A percentile compares a stretch with the other conserved stretches of the same genome.
Conservation (phyloP, 2,113 vertebrate species). For the Leucopternis melanops region DNA sequence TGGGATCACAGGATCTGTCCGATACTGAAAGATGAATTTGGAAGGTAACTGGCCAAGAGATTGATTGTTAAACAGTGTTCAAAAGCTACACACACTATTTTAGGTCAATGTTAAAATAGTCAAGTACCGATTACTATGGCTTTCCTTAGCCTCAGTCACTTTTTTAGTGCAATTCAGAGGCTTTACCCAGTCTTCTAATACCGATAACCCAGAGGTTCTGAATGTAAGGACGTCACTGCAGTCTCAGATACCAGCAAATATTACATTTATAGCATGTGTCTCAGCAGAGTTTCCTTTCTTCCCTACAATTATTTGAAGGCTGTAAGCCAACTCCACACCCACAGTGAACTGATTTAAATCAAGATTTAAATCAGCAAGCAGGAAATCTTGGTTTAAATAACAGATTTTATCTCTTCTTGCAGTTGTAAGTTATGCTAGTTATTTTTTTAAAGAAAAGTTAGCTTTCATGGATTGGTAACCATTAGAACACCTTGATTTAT, state of each 20-base stretch:
- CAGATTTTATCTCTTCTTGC: background rate
- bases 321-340: slow-evolving; percentile 19
- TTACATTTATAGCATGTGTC: background rate
- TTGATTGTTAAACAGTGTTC: background rate
- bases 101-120: background rate
- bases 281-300: slow-evolving; percentile 37
- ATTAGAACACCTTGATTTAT: background rate
- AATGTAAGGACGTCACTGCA: background rate
- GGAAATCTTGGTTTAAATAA: slow-evolving; percentile 24
- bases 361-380: slow-evolving; percentile 6
- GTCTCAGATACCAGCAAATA: background rate
- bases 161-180: background rate
- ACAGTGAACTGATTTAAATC: slow-evolving; percentile 19
- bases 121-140: background rate
- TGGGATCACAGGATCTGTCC: background rate
- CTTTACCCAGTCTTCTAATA: background rate
- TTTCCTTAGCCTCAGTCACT: background rate
- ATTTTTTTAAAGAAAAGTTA: background rate
- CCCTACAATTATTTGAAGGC: slow-evolving; percentile 21
- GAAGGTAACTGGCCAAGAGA: background rate
- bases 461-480: background rate
- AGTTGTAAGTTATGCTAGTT: background rate
- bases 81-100: background rate
- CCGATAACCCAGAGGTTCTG: background rate
- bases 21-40: background rate